Conservation (phyloP, 2,888 invertebrate species). For the Oithona nana region DNA sequence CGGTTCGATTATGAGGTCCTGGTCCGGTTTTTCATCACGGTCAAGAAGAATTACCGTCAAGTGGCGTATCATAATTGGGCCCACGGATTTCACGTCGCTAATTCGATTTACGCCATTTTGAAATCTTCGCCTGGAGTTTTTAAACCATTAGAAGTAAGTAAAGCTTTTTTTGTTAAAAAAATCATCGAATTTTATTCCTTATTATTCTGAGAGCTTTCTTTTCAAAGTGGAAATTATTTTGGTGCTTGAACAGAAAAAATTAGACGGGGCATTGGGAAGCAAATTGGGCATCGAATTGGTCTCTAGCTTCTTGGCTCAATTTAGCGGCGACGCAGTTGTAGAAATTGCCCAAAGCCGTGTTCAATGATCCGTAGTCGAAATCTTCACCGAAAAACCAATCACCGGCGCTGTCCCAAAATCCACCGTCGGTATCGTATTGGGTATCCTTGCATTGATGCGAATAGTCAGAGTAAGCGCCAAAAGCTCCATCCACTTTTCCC, state of each 20-base stretch:
- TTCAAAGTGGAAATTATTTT: no score
- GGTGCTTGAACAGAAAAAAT: no score
- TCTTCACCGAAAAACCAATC: background rate
- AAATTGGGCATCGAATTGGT: background rate
- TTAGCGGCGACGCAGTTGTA: background rate
- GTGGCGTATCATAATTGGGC: slow-evolving; percentile 76
- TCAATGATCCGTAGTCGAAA: background rate
- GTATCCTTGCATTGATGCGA: background rate
- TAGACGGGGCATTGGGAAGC: background rate
- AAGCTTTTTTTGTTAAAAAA: background rate
- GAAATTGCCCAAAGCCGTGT: background rate
- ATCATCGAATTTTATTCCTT: no score
- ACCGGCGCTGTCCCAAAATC: background rate
- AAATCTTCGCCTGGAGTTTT: slow-evolving; percentile 39
- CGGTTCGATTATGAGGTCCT: slow-evolving; percentile 47
- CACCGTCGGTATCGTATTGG: background rate
- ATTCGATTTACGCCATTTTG: slow-evolving; percentile 55
- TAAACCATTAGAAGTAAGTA: slow-evolving; percentile 39
- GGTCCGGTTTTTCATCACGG: slow-evolving; percentile 46
- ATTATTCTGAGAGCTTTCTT: background rate
- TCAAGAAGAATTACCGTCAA: slow-evolving; percentile 59
- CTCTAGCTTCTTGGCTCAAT: background rate
- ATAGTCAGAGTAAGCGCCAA: background rate
- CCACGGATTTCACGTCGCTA: slow-evolving; percentile 69
- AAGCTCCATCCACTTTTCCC: background rate